Evolutionary conservation across 2,888 invertebrate genomes (phyloP).

Genomic region (Pollenia labialis): DNA sequence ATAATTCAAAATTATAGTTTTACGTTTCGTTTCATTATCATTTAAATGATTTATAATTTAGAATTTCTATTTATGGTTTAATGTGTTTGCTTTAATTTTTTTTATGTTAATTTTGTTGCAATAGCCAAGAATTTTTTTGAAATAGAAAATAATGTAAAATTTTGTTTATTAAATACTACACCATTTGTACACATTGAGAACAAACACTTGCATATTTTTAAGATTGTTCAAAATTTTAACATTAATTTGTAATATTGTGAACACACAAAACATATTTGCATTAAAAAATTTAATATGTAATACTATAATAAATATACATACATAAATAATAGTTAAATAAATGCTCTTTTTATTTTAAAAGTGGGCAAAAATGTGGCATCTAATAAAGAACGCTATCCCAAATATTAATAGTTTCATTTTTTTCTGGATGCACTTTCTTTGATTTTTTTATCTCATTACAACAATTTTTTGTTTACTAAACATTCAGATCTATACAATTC

Average conservation of each 20-base stretch:
- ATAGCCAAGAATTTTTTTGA: slow-evolving; percentile 56
- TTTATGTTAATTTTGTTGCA: slow-evolving; percentile 53
- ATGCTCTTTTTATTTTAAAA: not conserved
- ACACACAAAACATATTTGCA: slow-evolving; percentile 43
- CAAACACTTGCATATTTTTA: slow-evolving; percentile 48
- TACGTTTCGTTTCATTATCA: slow-evolving; percentile 13
- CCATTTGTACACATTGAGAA: slow-evolving; percentile 46
- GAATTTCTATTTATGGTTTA: slow-evolving; percentile 50
- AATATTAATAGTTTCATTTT: too few species aligned
- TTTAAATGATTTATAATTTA: slow-evolving; percentile 36
- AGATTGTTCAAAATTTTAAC: slow-evolving; percentile 46
- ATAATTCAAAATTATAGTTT: slow-evolving; percentile 42
- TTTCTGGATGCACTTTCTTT: too few species aligned
- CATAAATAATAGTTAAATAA: slow-evolving; percentile 18
- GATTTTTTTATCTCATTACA: too few species aligned
- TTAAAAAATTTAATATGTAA: slow-evolving; percentile 44
- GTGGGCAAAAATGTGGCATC: too few species aligned
- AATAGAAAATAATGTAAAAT: slow-evolving; percentile 37
- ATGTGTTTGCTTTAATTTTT: slow-evolving; percentile 19
- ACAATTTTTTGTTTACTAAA: too few species aligned
- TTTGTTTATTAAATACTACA: slow-evolving; percentile 36
- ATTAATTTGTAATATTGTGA: slow-evolving; percentile 39
- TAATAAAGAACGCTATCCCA: too few species aligned
- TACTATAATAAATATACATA: slow-evolving; percentile 53
- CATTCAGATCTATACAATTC: too few species aligned